These are phyloP conservation scores for Antigone vipio DNA, from an alignment of 2,113 vertebrate genomes.

Conservation along the genomic window DNA sequence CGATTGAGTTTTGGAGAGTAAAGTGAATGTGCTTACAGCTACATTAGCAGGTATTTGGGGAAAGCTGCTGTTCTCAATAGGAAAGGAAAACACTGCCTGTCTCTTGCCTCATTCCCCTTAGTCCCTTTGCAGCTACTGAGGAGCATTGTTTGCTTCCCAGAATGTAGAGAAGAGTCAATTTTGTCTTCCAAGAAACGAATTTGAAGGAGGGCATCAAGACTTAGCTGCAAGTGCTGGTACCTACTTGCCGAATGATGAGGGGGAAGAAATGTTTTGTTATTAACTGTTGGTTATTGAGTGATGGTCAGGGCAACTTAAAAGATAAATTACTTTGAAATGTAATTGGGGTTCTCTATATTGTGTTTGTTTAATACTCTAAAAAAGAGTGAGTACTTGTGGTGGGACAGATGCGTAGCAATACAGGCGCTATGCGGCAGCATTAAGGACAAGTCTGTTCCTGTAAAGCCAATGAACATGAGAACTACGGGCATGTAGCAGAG, in stretches of 20 bases:
- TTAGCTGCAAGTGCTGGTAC: not conserved
- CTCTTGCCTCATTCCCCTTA: not conserved
- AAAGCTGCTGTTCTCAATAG: not conserved
- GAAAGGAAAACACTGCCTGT: not conserved
- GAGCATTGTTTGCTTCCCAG: not conserved
- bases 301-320: not conserved
- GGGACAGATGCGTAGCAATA: not conserved
- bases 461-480: not conserved
- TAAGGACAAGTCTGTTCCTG: not conserved
- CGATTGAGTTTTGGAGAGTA: rapidly evolving
- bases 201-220: not conserved
- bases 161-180: not conserved
- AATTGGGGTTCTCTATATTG: not conserved
- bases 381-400: not conserved
- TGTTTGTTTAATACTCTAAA: not conserved
- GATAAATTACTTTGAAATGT: not conserved
- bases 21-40: not conserved
- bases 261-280: not conserved
- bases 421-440: not conserved
- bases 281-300: not conserved
- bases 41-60: not conserved
- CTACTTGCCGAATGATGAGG: rapidly evolving
- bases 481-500: not conserved
- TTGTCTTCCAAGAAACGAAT: not conserved
- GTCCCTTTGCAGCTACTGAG: not conserved